Percentiles rank a stretch among this genome's conserved stretches.
These are phyloP conservation scores for Calypte anna DNA, from an alignment of 2,113 vertebrate genomes.

Conservation along the genomic window DNA sequence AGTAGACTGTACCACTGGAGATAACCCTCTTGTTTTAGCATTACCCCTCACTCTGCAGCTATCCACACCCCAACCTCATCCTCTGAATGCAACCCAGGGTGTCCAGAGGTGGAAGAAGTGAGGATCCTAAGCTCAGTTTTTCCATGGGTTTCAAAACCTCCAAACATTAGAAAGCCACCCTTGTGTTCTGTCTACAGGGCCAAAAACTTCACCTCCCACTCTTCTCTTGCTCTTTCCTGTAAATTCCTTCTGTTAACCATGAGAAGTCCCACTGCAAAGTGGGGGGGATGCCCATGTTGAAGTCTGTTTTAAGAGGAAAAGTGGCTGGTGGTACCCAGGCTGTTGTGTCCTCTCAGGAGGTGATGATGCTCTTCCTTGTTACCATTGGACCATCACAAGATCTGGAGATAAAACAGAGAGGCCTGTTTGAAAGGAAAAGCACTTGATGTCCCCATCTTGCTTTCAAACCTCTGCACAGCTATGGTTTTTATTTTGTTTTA, in stretches of 20 bases:
- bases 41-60: accelerated
- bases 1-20: not conserved
- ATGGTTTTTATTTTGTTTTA: not conserved
- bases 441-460: accelerated
- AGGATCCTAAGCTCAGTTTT: not conserved
- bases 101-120: not conserved
- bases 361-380: not conserved
- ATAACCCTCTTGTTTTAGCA: not conserved
- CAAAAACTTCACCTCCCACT: not conserved
- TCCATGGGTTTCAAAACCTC: not conserved
- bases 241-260: not conserved
- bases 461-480: not conserved
- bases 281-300: accelerated
- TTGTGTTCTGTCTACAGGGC: not conserved
- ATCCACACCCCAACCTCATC: too few relatives aligned
- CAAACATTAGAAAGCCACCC: not conserved
- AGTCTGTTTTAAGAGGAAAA: not conserved
- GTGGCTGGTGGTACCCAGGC: not conserved
- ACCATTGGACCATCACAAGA: accelerated
- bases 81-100: not conserved
- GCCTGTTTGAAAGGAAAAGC: not conserved
- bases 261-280: not conserved
- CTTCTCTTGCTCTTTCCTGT: not conserved
- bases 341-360: not conserved
- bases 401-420: not conserved